phyloP scores from a whole-genome alignment of 2,888 invertebrate genomes.

The Pterostichus niger region DNA sequence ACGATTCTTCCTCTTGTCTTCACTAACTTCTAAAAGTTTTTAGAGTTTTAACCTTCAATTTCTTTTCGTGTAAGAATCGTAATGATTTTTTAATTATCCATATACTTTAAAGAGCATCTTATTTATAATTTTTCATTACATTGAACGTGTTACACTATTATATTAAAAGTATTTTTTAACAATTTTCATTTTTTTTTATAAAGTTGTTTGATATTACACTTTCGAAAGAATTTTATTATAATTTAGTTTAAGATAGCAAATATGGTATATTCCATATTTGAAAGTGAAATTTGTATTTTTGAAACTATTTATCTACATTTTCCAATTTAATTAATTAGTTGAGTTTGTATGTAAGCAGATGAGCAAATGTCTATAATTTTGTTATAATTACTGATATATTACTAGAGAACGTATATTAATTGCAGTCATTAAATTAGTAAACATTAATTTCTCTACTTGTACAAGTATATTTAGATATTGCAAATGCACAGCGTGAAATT shows the following conservation, averaged over 20 bases:
- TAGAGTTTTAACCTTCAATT: constrained; percentile 8
- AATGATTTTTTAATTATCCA: neutral
- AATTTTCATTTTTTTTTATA: constrained; percentile 6
- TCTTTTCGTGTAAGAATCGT: neutral
- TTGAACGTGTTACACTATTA: neutral
- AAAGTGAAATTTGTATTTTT: constrained; percentile 32
- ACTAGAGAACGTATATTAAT: constrained; percentile 31
- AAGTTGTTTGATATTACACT: constrained; percentile 9
- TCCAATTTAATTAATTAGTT: constrained; percentile 42
- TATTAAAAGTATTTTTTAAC: neutral
- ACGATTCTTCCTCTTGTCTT: constrained; percentile 8
- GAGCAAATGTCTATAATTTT: constrained; percentile 31
- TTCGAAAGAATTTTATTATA: constrained; percentile 3
- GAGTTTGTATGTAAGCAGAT: constrained; percentile 18
- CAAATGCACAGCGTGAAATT: constrained; percentile 15
- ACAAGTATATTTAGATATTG: constrained; percentile 31
- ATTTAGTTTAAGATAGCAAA: neutral
- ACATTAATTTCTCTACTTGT: constrained; percentile 39
- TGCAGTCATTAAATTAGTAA: constrained; percentile 21
- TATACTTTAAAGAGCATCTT: neutral
- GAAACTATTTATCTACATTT: constrained; percentile 37
- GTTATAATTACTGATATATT: constrained; percentile 34
- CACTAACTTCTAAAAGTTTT: neutral
- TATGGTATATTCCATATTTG: neutral
- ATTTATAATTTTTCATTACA: neutral